Base-by-base conservation (phyloP, 1,140 invertebrate species). In the Drosophila lini region DNA sequence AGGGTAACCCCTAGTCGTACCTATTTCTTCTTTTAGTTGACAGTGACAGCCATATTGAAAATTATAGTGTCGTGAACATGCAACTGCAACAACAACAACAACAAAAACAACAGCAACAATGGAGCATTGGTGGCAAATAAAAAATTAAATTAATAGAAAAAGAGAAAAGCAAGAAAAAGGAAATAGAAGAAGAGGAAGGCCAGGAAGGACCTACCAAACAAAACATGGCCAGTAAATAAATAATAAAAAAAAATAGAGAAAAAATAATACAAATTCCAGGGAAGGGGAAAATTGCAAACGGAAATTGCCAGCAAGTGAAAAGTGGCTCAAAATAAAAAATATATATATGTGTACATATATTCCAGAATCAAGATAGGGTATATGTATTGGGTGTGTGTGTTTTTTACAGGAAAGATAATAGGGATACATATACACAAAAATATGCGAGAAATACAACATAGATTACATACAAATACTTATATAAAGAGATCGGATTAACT, bases 201-300 rank as follows among this genome's bases (percentile, higher is more conserved):
- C n/a, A 28, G n/a, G 25, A 55, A 58, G 53, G 42, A 68, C 64
- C 62, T 67, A 28, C 28, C 28, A 47, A 68, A 78, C 28, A 63
- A 44, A 90, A 92, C 92, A 93, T 92, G 91, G 83, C 84, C 90
- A 91, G 90, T 59, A 77, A 90, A 84, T 59, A 88, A 88, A 85
- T 65, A 77, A 80, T 64, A 83, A 65, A 74, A 50, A 28, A 75
- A 56, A 71, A 19, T 19, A 56, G 22, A 22, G 22, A 22, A 22
- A 22, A 22, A 22, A 28, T 7, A 48, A 48, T 16, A 57, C 58
- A 56, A 69, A 40, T 59, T 53, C 28, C 42, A 50, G 47, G 42
- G 36, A 41, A 16, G 58, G n/a, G 28, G 58, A 55, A 57, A 76
- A 86, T 83, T 86, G 84, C 68, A 74, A 86, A 76, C 83, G 83